phyloP scores from a whole-genome alignment of 2,797 vertebrate genomes.

The Coreius guichenoti region DNA sequence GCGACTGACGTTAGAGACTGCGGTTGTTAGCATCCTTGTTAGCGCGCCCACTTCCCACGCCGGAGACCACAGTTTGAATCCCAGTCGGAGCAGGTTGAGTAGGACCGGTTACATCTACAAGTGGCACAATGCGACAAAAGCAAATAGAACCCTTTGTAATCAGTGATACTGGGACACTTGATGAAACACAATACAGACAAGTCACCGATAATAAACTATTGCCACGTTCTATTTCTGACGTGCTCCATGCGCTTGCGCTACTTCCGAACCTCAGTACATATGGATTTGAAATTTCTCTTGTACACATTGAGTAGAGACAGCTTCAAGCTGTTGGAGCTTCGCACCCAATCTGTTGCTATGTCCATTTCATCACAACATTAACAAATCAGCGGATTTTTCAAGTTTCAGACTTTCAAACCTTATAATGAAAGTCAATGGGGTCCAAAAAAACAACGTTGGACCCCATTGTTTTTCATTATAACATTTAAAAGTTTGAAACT shows the following conservation, averaged over 20 bases:
- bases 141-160: background rate
- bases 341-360: background rate
- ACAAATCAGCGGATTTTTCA: background rate
- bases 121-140: background rate
- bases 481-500: background rate
- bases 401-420: background rate
- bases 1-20: too few relatives aligned
- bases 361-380: background rate
- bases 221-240: background rate
- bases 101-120: background rate
- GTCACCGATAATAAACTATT: background rate
- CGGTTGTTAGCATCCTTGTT: too few relatives aligned
- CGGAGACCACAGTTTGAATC: too few relatives aligned
- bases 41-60: too few relatives aligned
- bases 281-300: background rate
- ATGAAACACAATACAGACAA: background rate
- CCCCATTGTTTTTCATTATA: background rate
- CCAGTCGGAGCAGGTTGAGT: too few relatives aligned
- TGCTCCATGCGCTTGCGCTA: background rate
- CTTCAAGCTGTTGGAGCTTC: too few relatives aligned
- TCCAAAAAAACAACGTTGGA: background rate
- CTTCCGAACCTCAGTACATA: background rate
- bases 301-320: background rate
- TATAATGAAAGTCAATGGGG: background rate
- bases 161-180: background rate